Evolutionary conservation across 2,797 vertebrate genomes (phyloP).

Genomic region (Tokudaia tokunoshimensis): DNA sequence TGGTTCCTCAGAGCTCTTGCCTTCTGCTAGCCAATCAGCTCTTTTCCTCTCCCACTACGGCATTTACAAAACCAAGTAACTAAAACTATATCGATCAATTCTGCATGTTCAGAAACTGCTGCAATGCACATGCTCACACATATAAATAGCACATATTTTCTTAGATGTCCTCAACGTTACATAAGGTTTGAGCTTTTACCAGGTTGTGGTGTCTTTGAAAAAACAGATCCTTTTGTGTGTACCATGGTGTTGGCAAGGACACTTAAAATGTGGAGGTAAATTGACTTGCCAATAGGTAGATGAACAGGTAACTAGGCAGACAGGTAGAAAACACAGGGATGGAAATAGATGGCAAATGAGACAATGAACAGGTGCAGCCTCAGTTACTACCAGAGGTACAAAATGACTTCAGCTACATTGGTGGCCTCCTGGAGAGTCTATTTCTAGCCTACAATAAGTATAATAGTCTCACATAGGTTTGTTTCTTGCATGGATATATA

Average conservation of each 20-base stretch:
- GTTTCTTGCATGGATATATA: not conserved
- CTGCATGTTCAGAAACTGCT: not conserved
- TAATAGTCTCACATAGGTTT: not conserved
- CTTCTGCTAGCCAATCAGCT: not conserved
- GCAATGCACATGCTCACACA: not conserved
- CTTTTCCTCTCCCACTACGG: not conserved
- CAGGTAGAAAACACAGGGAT: not conserved
- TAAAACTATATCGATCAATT: slow-evolving; percentile 4
- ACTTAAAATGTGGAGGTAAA: not conserved
- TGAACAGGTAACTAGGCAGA: not conserved
- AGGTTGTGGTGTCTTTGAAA: not conserved
- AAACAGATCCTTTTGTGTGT: not conserved
- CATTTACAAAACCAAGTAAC: slow-evolving; percentile 1
- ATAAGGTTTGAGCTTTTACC: not conserved
- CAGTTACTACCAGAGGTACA: not conserved
- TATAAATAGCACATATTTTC: slow-evolving; percentile 27
- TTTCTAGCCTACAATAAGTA: not conserved
- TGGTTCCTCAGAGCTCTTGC: not conserved
- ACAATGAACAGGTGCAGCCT: not conserved
- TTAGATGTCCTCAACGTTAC: not conserved
- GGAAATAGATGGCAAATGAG: not conserved
- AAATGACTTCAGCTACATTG: not conserved
- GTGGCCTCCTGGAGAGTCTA: not conserved
- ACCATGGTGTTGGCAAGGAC: not conserved
- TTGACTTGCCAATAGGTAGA: not conserved